Percentiles rank a stretch among this genome's conserved stretches.
phyloP scores from a whole-genome alignment of 2,113 vertebrate species.

The Uria lomvia region DNA sequence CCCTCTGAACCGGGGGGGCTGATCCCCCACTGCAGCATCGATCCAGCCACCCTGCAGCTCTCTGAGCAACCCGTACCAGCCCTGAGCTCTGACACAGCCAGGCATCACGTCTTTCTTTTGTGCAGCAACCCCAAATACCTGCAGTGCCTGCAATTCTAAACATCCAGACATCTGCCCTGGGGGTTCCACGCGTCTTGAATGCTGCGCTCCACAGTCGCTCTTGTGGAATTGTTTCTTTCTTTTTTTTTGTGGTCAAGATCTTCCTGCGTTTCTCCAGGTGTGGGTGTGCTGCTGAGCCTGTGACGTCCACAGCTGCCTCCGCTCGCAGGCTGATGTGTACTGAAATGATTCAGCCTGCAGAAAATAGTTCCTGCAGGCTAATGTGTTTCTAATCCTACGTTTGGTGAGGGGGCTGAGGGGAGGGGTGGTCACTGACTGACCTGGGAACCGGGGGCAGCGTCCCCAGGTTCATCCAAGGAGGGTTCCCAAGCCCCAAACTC shows the following conservation, averaged over 20 bases:
- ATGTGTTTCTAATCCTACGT: fast-evolving
- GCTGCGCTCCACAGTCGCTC: background rate
- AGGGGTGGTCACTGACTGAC: background rate
- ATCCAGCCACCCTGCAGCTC: background rate
- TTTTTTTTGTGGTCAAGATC: background rate
- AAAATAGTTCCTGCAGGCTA: background rate
- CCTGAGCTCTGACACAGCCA: background rate
- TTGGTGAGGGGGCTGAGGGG: background rate
- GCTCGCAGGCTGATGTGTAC: background rate
- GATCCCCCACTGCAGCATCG: background rate
- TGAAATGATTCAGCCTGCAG: background rate
- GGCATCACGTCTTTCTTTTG: fast-evolving
- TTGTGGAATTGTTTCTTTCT: background rate
- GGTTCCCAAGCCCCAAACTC: background rate
- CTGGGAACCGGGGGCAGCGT: fast-evolving
- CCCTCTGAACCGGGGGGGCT: background rate
- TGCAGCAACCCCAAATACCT: background rate
- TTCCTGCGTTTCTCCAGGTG: background rate
- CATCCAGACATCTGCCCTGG: background rate
- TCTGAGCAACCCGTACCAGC: background rate
- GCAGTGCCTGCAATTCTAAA: background rate
- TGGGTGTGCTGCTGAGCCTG: background rate
- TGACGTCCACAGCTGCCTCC: background rate
- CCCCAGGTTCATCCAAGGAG: background rate
- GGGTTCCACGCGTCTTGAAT: fast-evolving